Evolutionary conservation across 2,888 invertebrate genomes (phyloP), one percentile per base, ranked within the genome.

Genomic region (Digitonthophagus gazella): DNA sequence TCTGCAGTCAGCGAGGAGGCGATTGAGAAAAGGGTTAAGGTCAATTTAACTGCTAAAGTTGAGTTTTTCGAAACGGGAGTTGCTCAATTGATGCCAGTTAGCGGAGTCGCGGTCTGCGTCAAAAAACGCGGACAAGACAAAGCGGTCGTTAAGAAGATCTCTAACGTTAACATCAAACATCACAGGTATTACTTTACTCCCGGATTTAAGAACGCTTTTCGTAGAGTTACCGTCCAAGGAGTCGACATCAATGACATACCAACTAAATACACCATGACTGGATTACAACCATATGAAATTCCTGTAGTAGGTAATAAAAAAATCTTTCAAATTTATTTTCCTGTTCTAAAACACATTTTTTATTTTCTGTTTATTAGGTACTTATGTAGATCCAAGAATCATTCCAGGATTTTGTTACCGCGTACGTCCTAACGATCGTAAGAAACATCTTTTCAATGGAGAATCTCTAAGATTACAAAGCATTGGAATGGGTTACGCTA

Each of bases 401-500:
- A 83, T 90, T 72, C 89, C 92, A 70, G 92, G 93, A 16, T 93
- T 92, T 83, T 83, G 85, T 75, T 93, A 93, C 83, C 86, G 86
- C 71, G 89, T 92, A 3, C 87, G 91, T 3, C 89, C 90, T 1
- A 88, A 88, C n/a, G 87, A 88, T 71, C 84, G 86, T 73, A 86
- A 87, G 61, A 85, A 87, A 55, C 87, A 88, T 75, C 83, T 92
- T 5, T 92, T 91, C 78, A 85, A 86, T 67, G 90, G 90, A 0
- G 85, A 89, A 70, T 86, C 90, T 61, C 80, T 91, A 68, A 82
- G 86, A 65, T 83, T 93, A 54, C 83, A 87, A 69, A 88, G 88
- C 57, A 85, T 92, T 72, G 92, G 92, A 6, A 87, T 90, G 84
- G 92, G 93, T 15, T 93, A 92, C 76, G 92, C 91, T 20, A 92